Percentiles rank a stretch among this genome's conserved stretches.
phyloP scores from a whole-genome alignment of 2,797 vertebrate genomes.

The Lutjanus campechanus region DNA sequence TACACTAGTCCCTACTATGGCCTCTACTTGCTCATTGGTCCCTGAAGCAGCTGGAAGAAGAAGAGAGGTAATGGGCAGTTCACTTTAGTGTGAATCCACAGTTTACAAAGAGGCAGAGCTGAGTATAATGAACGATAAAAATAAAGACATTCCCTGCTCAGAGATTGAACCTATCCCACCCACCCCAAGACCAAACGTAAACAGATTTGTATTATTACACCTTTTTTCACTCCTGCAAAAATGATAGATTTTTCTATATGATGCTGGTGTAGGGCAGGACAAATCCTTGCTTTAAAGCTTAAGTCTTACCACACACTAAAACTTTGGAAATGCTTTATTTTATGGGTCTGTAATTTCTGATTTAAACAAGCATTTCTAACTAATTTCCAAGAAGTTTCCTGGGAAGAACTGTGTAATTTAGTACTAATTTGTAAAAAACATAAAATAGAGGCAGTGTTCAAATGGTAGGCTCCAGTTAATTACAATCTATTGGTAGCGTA shows the following conservation, averaged over 20 bases:
- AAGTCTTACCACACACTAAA: neutral
- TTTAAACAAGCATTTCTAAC: neutral
- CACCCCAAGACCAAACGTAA: neutral
- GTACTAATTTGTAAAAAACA: neutral
- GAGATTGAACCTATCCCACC: conserved; percentile 1
- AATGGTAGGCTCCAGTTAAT: neutral
- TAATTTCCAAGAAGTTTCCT: neutral
- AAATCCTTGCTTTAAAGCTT: neutral
- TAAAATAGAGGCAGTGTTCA: neutral
- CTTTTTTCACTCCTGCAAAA: conserved; percentile 12
- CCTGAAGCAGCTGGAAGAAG: conserved; percentile 19
- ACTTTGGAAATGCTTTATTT: neutral
- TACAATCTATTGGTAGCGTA: neutral
- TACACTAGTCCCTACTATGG: conserved; percentile 26
- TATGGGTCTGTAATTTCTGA: neutral
- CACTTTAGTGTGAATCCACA: conserved; percentile 14
- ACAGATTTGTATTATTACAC: neutral
- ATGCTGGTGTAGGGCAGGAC: neutral
- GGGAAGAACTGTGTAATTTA: neutral
- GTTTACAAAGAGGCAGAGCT: conserved; percentile 13
- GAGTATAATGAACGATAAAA: neutral
- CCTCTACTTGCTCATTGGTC: conserved; percentile 23
- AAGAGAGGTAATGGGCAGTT: conserved; percentile 32
- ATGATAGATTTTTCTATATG: neutral
- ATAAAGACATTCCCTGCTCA: neutral